A percentile compares a stretch with the other conserved stretches of the same genome.
Evolutionary conservation across 2,113 vertebrate species (phyloP).

Genomic region (Alligator sinensis): DNA sequence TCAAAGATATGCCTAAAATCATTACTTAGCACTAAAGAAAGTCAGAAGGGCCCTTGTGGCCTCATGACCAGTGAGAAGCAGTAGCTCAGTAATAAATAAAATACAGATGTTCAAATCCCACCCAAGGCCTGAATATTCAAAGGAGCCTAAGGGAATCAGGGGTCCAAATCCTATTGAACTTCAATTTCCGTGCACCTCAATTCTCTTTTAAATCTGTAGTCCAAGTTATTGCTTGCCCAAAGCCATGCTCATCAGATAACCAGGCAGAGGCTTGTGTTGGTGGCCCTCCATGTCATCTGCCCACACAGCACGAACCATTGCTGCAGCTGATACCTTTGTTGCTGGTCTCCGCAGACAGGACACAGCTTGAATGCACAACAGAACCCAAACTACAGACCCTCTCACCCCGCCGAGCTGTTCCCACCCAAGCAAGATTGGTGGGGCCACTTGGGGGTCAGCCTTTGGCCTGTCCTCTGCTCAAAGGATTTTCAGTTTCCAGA

Average conservation of each 20-base stretch:
- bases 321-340: background rate
- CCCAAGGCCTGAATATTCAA: background rate
- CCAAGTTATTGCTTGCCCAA: background rate
- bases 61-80: background rate
- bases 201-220: background rate
- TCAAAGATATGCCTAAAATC: background rate
- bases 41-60: background rate
- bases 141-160: background rate
- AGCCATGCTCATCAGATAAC: background rate
- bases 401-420: background rate
- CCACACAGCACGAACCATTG: background rate
- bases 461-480: background rate
- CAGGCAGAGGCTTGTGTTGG: background rate
- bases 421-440: conserved; percentile 15
- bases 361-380: background rate
- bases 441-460: conserved; percentile 7
- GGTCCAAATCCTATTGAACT: background rate
- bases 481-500: conserved; percentile 58
- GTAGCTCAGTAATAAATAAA: background rate
- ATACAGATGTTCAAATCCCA: background rate
- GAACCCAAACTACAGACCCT: background rate
- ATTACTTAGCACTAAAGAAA: background rate
- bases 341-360: background rate
- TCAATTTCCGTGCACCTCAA: background rate
- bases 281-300: background rate